Evolutionary conservation across 1,140 invertebrate genomes (phyloP), one percentile per base, ranked within the genome.

Genomic region (Drosophila ogumai): DNA sequence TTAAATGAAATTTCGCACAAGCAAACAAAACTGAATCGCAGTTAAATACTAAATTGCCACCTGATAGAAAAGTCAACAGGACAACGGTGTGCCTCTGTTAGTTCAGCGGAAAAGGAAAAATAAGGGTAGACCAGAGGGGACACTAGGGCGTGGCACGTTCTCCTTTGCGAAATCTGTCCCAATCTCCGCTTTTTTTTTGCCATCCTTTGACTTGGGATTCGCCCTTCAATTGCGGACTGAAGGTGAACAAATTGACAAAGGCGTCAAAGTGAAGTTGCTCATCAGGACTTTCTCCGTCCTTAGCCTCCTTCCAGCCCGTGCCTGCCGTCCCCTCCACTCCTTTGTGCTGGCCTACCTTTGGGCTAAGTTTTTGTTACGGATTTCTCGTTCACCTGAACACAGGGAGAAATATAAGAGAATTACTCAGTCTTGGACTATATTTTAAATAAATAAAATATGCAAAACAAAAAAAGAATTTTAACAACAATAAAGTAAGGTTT

Each of bases 171-270:
- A 63, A n/a, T 22, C 4, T 28, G 52, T 57, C 15, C 55, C 25
- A 19, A n/a, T 6, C 50, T 25, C 34, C n/a, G 22, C 6, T 6
- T 34, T 22, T 25, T 68, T 17, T 34, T 36, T 28, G 25, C 8
- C 13, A 17, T 6, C n/a, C 49, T 17, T 32, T 10, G 13, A 9
- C 47, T 47, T 10, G 8, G 49, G 49, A 52, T 52, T 73, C 36
- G 68, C 58, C 58, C 68, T 63, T 63, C 68, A 75, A 74, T 56
- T 64, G 47, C 46, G 54, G 73, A 47, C 63, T 59, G 75, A 76
- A 72, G 66, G 58, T 58, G 64, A 88, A 71, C 84, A 87, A 86
- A 87, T 87, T 87, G 75, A 75, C 75, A 81, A 79, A 75, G 80
- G 81, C 80, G 65, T 75, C 75, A 79, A 75, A 78, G 74, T 71